These are phyloP conservation scores for Mastomys coucha DNA, from an alignment of 2,113 vertebrate genomes.

Conservation along the genomic window DNA sequence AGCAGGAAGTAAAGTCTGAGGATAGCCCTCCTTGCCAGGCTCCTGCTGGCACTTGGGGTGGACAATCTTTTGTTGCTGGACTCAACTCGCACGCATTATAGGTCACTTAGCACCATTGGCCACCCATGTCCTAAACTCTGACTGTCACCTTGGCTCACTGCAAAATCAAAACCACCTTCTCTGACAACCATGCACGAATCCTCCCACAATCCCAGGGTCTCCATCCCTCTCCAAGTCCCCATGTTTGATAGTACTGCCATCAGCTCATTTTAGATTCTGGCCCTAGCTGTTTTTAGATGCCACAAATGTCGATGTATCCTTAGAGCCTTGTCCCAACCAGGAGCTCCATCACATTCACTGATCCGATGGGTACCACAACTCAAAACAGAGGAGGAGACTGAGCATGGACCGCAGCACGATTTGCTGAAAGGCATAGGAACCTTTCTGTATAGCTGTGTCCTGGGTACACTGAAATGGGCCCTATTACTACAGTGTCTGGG, in stretches of 20 bases:
- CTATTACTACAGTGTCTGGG: not conserved
- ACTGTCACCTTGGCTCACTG: not conserved
- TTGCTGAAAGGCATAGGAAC: not conserved
- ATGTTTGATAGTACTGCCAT: not conserved
- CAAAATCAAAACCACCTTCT: not conserved
- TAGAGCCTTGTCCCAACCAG: not conserved
- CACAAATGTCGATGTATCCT: not conserved
- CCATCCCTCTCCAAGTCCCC: not conserved
- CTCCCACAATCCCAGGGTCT: not conserved
- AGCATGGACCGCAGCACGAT: not conserved
- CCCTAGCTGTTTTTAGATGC: constrained; percentile 11
- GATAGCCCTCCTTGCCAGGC: not conserved
- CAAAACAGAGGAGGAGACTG: not conserved
- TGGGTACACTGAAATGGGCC: not conserved
- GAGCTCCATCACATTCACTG: not conserved
- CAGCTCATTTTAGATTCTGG: not conserved
- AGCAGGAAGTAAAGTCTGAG: not conserved
- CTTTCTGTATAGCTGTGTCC: not conserved
- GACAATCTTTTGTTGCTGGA: not conserved
- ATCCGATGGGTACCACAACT: not conserved
- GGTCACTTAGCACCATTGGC: not conserved
- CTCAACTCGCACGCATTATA: not conserved
- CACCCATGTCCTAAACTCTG: not conserved
- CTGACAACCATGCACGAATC: not conserved
- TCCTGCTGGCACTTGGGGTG: not conserved